A percentile compares a stretch with the other conserved stretches of the same genome.
Conservation (phyloP, 2,113 vertebrate genomes). For the Phocoena phocoena region DNA sequence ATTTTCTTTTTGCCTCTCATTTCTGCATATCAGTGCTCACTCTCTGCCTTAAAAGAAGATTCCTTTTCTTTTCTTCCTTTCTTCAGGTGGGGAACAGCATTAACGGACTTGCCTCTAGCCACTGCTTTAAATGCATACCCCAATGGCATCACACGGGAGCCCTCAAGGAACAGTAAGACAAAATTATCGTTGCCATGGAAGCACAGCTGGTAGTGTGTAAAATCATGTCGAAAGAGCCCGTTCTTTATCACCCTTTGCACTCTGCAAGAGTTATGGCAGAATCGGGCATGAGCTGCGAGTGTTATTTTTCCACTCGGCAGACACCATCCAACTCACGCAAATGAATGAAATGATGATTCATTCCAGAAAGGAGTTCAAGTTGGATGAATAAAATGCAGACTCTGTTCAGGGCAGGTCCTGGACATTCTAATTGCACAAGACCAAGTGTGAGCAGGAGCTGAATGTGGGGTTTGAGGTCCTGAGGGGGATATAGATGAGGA, state of each 20-base stretch:
- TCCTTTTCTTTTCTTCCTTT: background rate
- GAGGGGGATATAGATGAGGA: background rate
- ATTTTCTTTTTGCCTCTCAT: background rate
- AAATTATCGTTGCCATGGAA: background rate
- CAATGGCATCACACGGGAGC: background rate
- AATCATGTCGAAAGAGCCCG: background rate
- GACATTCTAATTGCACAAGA: background rate
- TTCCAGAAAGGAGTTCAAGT: background rate
- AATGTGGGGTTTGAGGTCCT: background rate
- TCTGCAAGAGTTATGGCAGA: background rate
- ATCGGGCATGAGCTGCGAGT: background rate
- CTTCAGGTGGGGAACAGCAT: background rate
- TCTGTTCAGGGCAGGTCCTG: background rate
- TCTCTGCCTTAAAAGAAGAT: background rate
- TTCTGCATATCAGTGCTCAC: background rate
- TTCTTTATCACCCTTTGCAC: background rate
- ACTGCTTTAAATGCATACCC: background rate
- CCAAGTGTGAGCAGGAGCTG: background rate
- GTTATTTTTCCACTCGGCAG: background rate
- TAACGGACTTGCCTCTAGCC: background rate
- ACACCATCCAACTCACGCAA: background rate
- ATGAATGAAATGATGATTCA: slow-evolving; percentile 10
- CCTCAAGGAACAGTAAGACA: background rate
- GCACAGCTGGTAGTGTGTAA: background rate
- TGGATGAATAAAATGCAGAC: slow-evolving; percentile 5